A percentile compares a stretch with the other conserved stretches of the same genome.
Evolutionary conservation across 2,888 invertebrate species (phyloP).

Genomic region (Leptothorax acervorum): DNA sequence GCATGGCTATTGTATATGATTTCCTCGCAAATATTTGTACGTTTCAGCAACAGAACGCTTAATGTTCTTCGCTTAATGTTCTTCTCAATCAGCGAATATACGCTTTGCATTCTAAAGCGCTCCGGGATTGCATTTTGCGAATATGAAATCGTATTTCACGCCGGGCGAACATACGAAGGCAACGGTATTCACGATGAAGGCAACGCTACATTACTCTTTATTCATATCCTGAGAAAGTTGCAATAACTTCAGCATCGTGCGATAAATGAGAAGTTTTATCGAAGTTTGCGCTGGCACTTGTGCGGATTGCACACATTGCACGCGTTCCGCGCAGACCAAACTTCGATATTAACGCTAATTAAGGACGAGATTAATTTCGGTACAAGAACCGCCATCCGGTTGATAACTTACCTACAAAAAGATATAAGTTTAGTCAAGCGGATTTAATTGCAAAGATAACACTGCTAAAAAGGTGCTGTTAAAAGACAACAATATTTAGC

Average conservation of each 20-base stretch:
- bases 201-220: slow-evolving; percentile 50
- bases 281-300: slow-evolving; percentile 48
- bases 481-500: neutral
- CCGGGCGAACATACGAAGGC: slow-evolving; percentile 28
- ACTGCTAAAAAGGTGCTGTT: neutral
- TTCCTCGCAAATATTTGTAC: slow-evolving; percentile 19
- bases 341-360: slow-evolving; percentile 54
- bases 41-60: slow-evolving; percentile 26
- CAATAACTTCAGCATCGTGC: slow-evolving; percentile 48
- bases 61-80: slow-evolving; percentile 46
- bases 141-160: slow-evolving; percentile 53
- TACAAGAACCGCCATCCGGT: slow-evolving; percentile 41
- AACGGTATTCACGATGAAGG: slow-evolving; percentile 41
- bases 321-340: slow-evolving; percentile 42
- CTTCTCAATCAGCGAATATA: slow-evolving; percentile 44
- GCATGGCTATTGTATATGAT: neutral
- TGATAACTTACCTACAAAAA: slow-evolving; percentile 30
- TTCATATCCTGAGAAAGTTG: slow-evolving; percentile 57
- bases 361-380: slow-evolving; percentile 47
- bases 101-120: slow-evolving; percentile 38
- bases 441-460: slow-evolving; percentile 24
- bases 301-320: slow-evolving; percentile 31
- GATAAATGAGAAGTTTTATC: slow-evolving; percentile 56
- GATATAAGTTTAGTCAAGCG: neutral
- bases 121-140: slow-evolving; percentile 49